Conservation (phyloP, 2,113 vertebrate genomes). For the Xenopus borealis region DNA sequence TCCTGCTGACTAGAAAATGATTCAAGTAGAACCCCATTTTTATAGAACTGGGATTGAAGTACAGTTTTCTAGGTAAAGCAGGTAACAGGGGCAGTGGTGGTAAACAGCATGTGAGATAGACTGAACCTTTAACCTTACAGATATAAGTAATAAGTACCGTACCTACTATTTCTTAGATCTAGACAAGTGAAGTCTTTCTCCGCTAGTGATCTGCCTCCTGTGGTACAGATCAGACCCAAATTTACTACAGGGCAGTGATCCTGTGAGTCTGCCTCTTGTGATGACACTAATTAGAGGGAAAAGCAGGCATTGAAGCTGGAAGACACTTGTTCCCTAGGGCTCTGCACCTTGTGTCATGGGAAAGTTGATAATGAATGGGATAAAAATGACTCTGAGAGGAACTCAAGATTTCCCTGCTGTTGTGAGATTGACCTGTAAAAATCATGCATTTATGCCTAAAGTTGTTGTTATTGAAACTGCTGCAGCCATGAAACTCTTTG, state of each 20-base stretch:
- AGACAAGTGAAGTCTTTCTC: conserved; percentile 5
- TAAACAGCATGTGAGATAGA: conserved; percentile 8
- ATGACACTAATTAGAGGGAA: conserved; percentile 44
- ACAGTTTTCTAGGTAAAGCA: conserved; percentile 1
- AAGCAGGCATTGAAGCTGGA: conserved; percentile 25
- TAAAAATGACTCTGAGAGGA: conserved; percentile 33
- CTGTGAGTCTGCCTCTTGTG: conserved; percentile 9
- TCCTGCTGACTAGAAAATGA: background rate
- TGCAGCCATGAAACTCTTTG: conserved; percentile 1
- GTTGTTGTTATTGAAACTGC: conserved; percentile 26
- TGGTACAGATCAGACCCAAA: conserved; percentile 19
- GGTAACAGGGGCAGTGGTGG: background rate
- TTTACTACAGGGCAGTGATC: conserved; percentile 27
- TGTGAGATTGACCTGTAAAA: conserved; percentile 39
- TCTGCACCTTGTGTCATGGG: conserved; percentile 21
- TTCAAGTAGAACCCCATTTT: background rate
- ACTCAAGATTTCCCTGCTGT: conserved; percentile 22
- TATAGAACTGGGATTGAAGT: background rate
- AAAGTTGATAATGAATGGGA: conserved; percentile 36
- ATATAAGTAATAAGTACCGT: conserved; percentile 8
- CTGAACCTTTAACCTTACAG: conserved; percentile 1
- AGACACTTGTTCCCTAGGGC: conserved; percentile 33
- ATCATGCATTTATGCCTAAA: conserved; percentile 16
- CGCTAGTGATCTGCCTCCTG: background rate
- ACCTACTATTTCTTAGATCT: conserved; percentile 4